Percentiles rank a stretch among this genome's conserved stretches.
Conservation (phyloP, 2,797 vertebrate genomes). For the Scarus forsteni region DNA sequence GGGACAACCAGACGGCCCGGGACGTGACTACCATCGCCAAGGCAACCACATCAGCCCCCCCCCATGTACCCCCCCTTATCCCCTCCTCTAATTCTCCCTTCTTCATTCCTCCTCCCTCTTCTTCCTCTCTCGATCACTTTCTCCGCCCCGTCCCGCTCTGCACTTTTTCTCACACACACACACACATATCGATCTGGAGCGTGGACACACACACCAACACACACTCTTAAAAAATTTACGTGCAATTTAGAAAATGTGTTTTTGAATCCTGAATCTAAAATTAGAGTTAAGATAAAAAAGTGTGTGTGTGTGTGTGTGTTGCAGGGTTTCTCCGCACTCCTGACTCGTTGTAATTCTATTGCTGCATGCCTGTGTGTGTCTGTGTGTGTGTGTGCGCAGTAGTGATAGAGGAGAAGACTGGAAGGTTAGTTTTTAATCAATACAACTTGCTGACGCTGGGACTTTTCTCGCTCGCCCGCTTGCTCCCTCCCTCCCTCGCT, state of each 20-base stretch:
- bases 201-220: neutral
- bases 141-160: conserved; percentile 83
- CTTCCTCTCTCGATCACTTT: conserved; percentile 72
- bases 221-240: conserved; percentile 31
- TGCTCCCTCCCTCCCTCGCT: conserved; percentile 45
- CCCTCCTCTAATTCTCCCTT: neutral
- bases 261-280: conserved; percentile 31
- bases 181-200: conserved; percentile 12
- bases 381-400: conserved; percentile 47
- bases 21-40: conserved; percentile 98
- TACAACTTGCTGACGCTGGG: conserved; percentile 97
- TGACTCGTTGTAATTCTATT: conserved; percentile 97
- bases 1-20: conserved; percentile 95
- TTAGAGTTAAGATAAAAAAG: conserved; percentile 47
- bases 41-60: conserved; percentile 52
- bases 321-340: conserved; percentile 87
- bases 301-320: conserved; percentile 55
- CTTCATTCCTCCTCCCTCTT: conserved; percentile 9
- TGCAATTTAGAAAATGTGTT: conserved; percentile 63
- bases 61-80: conserved; percentile 5
- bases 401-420: conserved; percentile 91
- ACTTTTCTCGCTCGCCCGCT: conserved; percentile 86
- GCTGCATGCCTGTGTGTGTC: conserved; percentile 73
- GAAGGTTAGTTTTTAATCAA: conserved; percentile 99
- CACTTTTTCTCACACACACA: conserved; percentile 25